Evolutionary conservation across 2,888 invertebrate genomes (phyloP).

Genomic region (Eupithecia tripunctaria): DNA sequence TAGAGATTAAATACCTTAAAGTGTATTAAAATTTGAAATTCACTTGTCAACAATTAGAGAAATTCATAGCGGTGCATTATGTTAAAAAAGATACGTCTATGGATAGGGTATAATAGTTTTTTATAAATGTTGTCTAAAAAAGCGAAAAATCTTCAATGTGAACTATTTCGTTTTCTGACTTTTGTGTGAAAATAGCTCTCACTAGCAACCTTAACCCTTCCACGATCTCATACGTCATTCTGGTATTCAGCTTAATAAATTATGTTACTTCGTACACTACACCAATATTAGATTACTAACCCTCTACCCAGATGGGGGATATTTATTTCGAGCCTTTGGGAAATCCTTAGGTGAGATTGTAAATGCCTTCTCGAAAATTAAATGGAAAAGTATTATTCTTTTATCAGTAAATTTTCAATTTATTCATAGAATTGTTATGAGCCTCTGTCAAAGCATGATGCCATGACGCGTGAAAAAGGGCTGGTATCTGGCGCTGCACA

Average conservation of each 20-base stretch:
- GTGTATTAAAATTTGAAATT: too few relatives aligned
- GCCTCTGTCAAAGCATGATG: too few relatives aligned
- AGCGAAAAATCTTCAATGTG: background rate
- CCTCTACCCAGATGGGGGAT: conserved; percentile 7
- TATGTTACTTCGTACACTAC: conserved; percentile 10
- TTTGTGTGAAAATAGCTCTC: conserved; percentile 6
- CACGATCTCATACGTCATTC: conserved; percentile 9
- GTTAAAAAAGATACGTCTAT: too few relatives aligned
- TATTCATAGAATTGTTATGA: too few relatives aligned
- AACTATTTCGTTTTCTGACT: background rate
- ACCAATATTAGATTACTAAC: conserved; percentile 13
- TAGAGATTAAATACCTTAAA: too few relatives aligned
- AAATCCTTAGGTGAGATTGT: conserved; percentile 4
- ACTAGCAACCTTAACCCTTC: conserved; percentile 6
- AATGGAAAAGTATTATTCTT: background rate
- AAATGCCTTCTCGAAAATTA: background rate
- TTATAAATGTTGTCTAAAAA: too few relatives aligned
- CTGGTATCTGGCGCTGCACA: too few relatives aligned
- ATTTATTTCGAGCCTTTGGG: conserved; percentile 2
- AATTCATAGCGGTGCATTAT: too few relatives aligned
- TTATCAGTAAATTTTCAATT: too few relatives aligned
- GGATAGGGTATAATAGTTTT: too few relatives aligned
- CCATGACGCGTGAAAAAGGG: too few relatives aligned
- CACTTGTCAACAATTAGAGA: too few relatives aligned
- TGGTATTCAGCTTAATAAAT: conserved; percentile 14